Base-by-base conservation (phyloP, 2,888 invertebrate genomes). In the Panopea generosa region DNA sequence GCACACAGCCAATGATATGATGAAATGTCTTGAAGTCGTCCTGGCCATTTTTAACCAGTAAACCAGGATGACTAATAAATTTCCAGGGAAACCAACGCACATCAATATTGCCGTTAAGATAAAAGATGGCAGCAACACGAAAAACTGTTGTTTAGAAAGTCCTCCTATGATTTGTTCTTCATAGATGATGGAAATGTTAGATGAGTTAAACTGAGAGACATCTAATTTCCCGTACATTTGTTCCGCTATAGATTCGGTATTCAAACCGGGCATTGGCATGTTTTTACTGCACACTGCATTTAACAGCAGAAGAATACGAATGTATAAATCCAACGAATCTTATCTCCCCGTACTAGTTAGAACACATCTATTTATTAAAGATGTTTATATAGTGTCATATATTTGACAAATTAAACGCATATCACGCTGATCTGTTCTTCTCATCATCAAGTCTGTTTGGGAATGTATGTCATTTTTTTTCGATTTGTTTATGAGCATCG, bases 1-100 rank as follows among this genome's bases (percentile, higher is more conserved):
- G 68, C 82, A 84, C 14, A 79, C 61, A 9, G 85, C 84, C 29
- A 86, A 68, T 1, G 84, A 76, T 16, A 85, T 77, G 20, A 86
- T 84, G 27, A 86, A 86, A 43, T 78, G 68, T 29, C 82, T 72
- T 2, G 84, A 80, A 2, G 85, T 80, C 9, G 82, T 79, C 49
- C 70, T 75, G 4, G 73, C 55, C 86, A 84, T 84, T 63, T 83
- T 84, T 20, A 76, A 68, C 26, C 73, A 55, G 49, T 86, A 86
- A 2, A 86, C 75, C 4, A 82, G 63, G 11, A 84, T 77, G 0
- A 86, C 86, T 2, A 85, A 52, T 0, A 81, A 50, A 52, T 86
- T 85, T 4, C 88, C 88, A 3, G 86, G 74, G 29, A 83, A 62
- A 0, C 86, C 86, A 0, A 86, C n/a, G 1, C 82, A 16, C 81